Conservation (phyloP, 1,140 invertebrate genomes). For the Trachymyrmex septentrionalis region DNA sequence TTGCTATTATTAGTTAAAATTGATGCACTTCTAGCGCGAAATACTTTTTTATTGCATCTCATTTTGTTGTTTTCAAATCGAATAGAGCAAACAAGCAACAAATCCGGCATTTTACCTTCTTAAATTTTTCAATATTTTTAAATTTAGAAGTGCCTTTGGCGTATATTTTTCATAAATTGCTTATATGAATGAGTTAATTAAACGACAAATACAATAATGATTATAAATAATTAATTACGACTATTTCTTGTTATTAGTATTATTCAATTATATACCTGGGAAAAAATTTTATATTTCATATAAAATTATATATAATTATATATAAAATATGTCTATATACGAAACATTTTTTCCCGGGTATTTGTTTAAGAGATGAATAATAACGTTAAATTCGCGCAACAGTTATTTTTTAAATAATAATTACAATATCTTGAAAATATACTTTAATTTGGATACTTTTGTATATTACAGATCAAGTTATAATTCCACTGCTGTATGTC, state of each 20-base stretch:
- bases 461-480: neutral
- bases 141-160: no score
- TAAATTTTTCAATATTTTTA: no score
- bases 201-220: neutral
- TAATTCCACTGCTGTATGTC: neutral
- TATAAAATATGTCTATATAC: no score
- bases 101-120: no score
- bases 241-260: neutral
- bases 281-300: no score
- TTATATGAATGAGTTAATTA: neutral
- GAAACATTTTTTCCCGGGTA: neutral
- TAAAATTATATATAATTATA: no score
- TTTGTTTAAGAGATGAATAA: neutral
- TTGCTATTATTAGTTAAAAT: no score
- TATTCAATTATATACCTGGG: neutral
- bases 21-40: no score
- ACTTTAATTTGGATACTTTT: slow-evolving; percentile 7
- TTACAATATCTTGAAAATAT: neutral
- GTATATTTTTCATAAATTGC: neutral
- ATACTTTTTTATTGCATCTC: no score
- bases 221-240: neutral
- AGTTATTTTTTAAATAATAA: slow-evolving; percentile 7
- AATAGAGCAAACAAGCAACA: no score
- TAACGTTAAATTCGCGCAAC: neutral
- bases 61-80: no score